A percentile compares a stretch with the other conserved stretches of the same genome.
phyloP scores from a whole-genome alignment of 2,888 invertebrate species.

The Agriotes lineatus region DNA sequence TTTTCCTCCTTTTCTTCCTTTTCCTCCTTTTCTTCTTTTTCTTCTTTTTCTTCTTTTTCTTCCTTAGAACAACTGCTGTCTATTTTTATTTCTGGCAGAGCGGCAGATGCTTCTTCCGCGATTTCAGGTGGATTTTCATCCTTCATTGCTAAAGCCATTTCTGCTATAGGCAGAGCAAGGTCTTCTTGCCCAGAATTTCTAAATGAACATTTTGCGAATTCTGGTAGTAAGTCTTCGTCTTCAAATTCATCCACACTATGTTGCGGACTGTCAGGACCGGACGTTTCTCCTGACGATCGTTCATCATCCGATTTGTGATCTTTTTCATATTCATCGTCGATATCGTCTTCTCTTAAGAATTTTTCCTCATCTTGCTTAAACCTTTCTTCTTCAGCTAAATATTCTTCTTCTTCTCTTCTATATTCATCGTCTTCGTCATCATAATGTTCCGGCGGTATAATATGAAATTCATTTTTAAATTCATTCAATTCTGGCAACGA shows the following conservation, averaged over 20 bases:
- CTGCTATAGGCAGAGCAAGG: not conserved
- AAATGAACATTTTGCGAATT: constrained; percentile 61
- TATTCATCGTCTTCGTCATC: constrained; percentile 22
- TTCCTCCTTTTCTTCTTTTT: too few species aligned
- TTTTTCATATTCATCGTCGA: constrained; percentile 32
- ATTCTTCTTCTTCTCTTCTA: too few species aligned
- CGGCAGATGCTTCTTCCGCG: not conserved
- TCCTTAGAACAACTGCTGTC: constrained; percentile 62
- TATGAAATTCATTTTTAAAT: constrained; percentile 57
- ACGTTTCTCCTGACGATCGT: constrained; percentile 87
- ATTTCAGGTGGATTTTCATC: not conserved
- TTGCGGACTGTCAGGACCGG: constrained; percentile 89
- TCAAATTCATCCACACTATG: constrained; percentile 80
- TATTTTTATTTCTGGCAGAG: constrained; percentile 68
- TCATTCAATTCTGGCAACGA: constrained; percentile 66
- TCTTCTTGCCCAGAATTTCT: constrained; percentile 58
- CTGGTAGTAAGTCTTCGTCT: constrained; percentile 70
- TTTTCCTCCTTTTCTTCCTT: too few species aligned
- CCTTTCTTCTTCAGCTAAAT: constrained; percentile 6
- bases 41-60: too few species aligned
- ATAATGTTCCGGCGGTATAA: constrained; percentile 20
- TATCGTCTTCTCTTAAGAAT: constrained; percentile 28
- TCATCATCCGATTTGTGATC: constrained; percentile 64
- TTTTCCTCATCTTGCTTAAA: not conserved
- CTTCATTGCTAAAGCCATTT: not conserved